These are phyloP conservation scores for Poecile montanus DNA, from an alignment of 2,797 vertebrate species.

Conservation along the genomic window DNA sequence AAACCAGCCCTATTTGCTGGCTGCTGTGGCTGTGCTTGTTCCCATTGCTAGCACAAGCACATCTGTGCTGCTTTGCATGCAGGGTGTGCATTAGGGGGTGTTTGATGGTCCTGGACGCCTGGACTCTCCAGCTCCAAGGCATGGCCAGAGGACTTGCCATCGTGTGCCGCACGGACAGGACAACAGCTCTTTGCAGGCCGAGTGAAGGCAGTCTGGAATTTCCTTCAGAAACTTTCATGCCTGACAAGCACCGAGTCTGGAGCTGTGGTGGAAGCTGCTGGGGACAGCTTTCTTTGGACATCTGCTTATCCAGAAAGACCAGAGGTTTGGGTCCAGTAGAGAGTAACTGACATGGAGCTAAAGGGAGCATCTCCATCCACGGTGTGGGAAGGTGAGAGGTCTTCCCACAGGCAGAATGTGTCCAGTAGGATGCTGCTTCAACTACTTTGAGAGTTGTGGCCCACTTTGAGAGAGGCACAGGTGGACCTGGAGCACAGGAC, in stretches of 20 bases:
- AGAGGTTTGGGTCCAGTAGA: background rate
- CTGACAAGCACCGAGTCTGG: background rate
- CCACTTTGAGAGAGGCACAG: background rate
- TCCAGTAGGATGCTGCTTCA: background rate
- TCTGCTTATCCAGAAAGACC: background rate
- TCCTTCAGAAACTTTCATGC: background rate
- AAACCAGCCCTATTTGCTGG: background rate
- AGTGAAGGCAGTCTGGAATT: background rate
- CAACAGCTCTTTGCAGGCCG: background rate
- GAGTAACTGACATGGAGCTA: background rate
- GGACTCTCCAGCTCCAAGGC: background rate
- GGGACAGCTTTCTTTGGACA: background rate
- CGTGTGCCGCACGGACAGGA: fast-evolving
- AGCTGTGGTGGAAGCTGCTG: background rate
- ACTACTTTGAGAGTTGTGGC: background rate
- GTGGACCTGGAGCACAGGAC: background rate
- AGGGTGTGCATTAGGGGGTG: background rate
- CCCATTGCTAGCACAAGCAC: background rate
- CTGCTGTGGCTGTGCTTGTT: background rate
- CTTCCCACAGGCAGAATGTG: background rate
- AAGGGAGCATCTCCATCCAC: background rate
- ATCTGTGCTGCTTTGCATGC: background rate
- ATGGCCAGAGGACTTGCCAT: background rate
- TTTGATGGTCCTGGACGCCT: background rate
- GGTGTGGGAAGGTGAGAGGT: background rate